Percentiles rank a stretch among this genome's conserved stretches.
Conservation (phyloP, 2,797 vertebrate genomes). For the Gymnothorax reevesii region DNA sequence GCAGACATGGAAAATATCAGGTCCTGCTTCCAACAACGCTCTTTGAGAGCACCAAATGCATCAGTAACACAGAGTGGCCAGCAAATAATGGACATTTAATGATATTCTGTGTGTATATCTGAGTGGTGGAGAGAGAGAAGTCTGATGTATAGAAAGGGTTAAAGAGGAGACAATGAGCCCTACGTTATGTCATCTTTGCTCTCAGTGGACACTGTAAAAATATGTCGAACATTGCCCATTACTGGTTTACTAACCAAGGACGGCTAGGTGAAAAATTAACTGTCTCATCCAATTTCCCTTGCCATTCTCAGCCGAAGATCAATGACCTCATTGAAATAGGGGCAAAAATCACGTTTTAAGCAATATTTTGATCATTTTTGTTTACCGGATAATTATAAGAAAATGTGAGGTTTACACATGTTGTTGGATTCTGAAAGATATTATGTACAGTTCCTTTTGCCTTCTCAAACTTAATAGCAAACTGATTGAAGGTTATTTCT, state of each 20-base stretch:
- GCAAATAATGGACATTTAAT: constrained; percentile 57
- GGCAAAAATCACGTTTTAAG: not conserved
- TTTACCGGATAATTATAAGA: not conserved
- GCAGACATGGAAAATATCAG: constrained; percentile 55
- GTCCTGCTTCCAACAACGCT: constrained; percentile 45
- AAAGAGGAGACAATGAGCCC: not conserved
- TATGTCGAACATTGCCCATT: constrained; percentile 2
- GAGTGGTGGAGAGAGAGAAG: not conserved
- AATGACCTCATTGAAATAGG: not conserved
- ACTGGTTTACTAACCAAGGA: not conserved
- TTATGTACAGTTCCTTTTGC: not conserved
- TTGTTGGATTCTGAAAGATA: not conserved
- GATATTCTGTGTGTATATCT: constrained; percentile 28
- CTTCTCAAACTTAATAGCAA: not conserved
- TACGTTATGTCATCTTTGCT: constrained; percentile 3
- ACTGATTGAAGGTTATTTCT: not conserved
- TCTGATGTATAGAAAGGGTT: not conserved
- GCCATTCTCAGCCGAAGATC: not conserved
- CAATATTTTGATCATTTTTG: not conserved
- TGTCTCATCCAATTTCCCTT: constrained; percentile 18
- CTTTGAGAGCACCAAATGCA: constrained; percentile 50
- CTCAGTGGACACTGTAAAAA: constrained; percentile 13
- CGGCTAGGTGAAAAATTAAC: constrained; percentile 17
- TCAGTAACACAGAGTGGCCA: constrained; percentile 50
- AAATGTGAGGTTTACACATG: not conserved